Conservation (phyloP, 2,797 vertebrate species). For the Podarcis siculus region DNA sequence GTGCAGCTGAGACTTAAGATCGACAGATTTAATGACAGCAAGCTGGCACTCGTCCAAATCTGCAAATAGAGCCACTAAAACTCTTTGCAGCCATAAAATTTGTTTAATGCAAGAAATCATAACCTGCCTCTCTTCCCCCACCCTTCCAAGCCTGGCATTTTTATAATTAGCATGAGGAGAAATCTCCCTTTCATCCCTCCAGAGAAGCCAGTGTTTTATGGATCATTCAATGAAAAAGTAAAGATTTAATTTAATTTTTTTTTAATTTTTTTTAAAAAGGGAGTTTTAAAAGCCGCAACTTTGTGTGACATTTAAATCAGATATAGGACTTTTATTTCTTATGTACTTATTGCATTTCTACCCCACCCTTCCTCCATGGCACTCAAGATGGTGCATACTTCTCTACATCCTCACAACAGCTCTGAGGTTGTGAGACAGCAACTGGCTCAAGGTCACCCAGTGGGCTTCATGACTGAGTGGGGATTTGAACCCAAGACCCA, state of each 20-base stretch:
- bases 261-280: fast-evolving
- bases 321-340: too few relatives aligned
- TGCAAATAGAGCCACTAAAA: conserved; percentile 75
- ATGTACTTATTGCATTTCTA: too few relatives aligned
- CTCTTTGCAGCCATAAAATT: conserved; percentile 69
- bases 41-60: conserved; percentile 69
- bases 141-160: conserved; percentile 60
- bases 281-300: background rate
- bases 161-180: conserved; percentile 66
- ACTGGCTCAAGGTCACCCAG: too few relatives aligned
- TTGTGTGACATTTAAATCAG: fast-evolving
- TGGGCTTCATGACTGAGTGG: too few relatives aligned
- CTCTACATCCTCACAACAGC: too few relatives aligned
- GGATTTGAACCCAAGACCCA: too few relatives aligned
- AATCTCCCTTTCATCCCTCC: conserved; percentile 41
- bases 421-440: too few relatives aligned
- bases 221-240: conserved; percentile 8
- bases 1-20: conserved; percentile 76
- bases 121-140: background rate
- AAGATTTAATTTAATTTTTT: conserved; percentile 31
- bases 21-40: conserved; percentile 72
- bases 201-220: conserved; percentile 53
- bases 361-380: background rate
- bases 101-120: conserved; percentile 76
- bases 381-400: too few relatives aligned